Evolutionary conservation across 2,113 vertebrate genomes (phyloP).

Genomic region (Sterna hirundo): DNA sequence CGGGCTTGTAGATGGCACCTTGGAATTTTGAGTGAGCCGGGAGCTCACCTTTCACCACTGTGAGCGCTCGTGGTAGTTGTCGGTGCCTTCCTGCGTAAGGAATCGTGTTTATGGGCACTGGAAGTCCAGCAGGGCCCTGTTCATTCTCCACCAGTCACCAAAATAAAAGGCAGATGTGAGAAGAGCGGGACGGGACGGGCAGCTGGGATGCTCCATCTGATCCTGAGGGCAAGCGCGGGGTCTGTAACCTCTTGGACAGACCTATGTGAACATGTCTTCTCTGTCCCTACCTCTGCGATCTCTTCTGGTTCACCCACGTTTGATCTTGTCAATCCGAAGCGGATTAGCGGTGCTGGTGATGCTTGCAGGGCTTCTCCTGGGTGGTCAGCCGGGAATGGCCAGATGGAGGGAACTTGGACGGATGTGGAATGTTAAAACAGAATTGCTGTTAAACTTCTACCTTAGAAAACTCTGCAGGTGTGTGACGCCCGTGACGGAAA

Average conservation of each 20-base stretch:
- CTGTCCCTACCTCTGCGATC: no score
- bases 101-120: rapidly evolving
- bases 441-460: not conserved
- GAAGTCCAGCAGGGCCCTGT: no score
- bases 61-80: no score
- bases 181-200: no score
- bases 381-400: not conserved
- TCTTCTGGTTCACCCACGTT: not conserved
- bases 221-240: no score
- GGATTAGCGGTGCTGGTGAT: not conserved
- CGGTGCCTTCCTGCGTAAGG: rapidly evolving
- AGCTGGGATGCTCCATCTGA: not conserved
- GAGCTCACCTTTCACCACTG: rapidly evolving
- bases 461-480: not conserved
- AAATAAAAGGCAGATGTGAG: not conserved
- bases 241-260: not conserved
- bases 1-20: not conserved
- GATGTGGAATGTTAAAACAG: not conserved
- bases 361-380: not conserved
- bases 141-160: not conserved
- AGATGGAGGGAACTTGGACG: no score
- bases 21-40: not conserved
- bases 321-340: rapidly evolving
- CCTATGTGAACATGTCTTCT: no score
- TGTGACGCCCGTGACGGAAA: not conserved